phyloP scores from a whole-genome alignment of 1,140 invertebrate genomes.

The Subanguina moxae region DNA sequence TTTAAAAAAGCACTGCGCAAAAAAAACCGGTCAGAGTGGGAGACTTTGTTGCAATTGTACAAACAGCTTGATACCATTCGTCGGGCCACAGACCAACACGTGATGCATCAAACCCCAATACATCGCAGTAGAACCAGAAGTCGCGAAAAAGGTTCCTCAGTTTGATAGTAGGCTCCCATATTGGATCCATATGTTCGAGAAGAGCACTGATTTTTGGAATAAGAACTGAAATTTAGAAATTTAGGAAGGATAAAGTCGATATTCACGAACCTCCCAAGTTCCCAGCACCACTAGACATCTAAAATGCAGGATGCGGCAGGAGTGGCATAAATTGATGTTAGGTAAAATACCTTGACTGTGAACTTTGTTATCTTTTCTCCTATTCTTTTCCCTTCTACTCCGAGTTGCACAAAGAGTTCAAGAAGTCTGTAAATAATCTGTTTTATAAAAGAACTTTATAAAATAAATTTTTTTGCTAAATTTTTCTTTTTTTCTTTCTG shows the following conservation, averaged over 20 bases:
- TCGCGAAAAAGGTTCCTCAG: slow-evolving; percentile 94
- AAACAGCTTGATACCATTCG: slow-evolving; percentile 93
- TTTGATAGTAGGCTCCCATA: slow-evolving; percentile 80
- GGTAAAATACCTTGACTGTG: slow-evolving; percentile 49
- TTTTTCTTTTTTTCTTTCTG: too few species aligned
- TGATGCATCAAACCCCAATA: slow-evolving; percentile 90
- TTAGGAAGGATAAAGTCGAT: neutral
- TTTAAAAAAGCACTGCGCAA: too few species aligned
- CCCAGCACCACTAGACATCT: slow-evolving; percentile 85
- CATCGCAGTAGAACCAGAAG: slow-evolving; percentile 98
- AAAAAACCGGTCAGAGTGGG: slow-evolving; percentile 72
- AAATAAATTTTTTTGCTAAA: too few species aligned
- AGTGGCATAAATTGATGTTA: neutral
- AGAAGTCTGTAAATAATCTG: slow-evolving; percentile 68
- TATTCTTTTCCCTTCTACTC: slow-evolving; percentile 82
- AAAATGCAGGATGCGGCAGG: slow-evolving; percentile 5
- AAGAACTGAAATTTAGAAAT: slow-evolving; percentile 63
- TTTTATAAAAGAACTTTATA: neutral
- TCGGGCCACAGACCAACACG: slow-evolving; percentile 81
- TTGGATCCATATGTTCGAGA: slow-evolving; percentile 78
- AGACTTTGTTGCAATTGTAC: slow-evolving; percentile 92
- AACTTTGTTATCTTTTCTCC: slow-evolving; percentile 57
- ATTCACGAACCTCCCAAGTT: slow-evolving; percentile 73
- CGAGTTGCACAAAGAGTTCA: slow-evolving; percentile 93
- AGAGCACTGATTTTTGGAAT: slow-evolving; percentile 66